Evolutionary conservation across 2,113 vertebrate genomes (phyloP).

Genomic region (Saguinus imperator): DNA sequence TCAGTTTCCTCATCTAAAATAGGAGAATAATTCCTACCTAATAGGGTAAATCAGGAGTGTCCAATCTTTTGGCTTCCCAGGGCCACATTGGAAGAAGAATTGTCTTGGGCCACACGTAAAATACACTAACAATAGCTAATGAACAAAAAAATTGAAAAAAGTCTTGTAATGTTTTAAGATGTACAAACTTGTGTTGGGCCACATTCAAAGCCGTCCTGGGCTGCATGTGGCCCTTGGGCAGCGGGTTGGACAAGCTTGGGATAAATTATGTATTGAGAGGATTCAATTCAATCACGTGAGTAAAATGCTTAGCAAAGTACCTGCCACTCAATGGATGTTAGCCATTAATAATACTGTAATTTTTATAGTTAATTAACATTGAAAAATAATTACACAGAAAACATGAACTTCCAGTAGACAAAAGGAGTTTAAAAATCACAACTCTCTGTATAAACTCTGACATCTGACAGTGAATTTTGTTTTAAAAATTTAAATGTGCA

Average conservation of each 20-base stretch:
- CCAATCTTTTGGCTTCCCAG: too few relatives aligned
- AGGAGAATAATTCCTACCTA: background rate
- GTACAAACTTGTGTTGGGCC: too few relatives aligned
- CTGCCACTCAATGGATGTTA: background rate
- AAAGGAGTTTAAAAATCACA: background rate
- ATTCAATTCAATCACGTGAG: background rate
- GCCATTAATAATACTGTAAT: background rate
- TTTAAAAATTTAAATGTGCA: background rate
- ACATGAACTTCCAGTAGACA: background rate
- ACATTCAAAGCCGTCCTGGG: too few relatives aligned
- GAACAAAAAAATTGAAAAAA: too few relatives aligned
- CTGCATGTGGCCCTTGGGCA: too few relatives aligned
- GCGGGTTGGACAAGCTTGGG: too few relatives aligned
- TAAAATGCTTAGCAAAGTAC: background rate
- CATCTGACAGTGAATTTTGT: background rate
- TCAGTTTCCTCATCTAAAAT: background rate
- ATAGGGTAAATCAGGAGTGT: background rate
- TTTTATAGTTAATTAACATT: background rate
- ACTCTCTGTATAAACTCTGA: background rate
- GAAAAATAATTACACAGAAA: background rate
- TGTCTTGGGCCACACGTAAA: too few relatives aligned
- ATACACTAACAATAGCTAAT: too few relatives aligned
- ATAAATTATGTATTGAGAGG: background rate
- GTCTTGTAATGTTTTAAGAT: too few relatives aligned
- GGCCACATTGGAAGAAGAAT: too few relatives aligned